Evolutionary conservation across 1,140 invertebrate species (phyloP).

Genomic region (Trypoxylus dichotomus): DNA sequence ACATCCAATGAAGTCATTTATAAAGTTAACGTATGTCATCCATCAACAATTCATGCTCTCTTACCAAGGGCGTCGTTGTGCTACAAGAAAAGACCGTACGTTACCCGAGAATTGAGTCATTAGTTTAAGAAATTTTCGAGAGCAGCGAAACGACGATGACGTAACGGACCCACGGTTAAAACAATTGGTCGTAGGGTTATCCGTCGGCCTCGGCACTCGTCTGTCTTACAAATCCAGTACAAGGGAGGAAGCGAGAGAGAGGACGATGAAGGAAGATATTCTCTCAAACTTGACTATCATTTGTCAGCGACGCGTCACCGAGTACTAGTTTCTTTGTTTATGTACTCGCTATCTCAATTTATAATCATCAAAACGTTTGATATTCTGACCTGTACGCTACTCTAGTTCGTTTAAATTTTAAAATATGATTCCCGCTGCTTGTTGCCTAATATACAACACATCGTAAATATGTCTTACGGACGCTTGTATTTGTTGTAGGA

Average conservation of each 20-base stretch:
- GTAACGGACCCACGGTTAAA: conserved; percentile 1
- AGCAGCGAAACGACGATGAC: neutral
- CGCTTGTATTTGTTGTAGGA: neutral
- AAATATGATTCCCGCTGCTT: neutral
- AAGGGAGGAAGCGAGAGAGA: neutral
- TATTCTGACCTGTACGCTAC: neutral
- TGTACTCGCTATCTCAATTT: conserved; percentile 15
- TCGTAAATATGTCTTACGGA: conserved; percentile 1
- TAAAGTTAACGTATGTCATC: conserved; percentile 16
- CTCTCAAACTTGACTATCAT: conserved; percentile 9
- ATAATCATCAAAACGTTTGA: conserved; percentile 6
- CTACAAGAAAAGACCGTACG: neutral
- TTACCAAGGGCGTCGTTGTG: neutral
- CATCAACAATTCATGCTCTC: conserved; percentile 6
- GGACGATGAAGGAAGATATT: neutral
- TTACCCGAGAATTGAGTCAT: conserved; percentile 5
- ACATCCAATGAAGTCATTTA: conserved; percentile 23
- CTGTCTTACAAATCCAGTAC: neutral
- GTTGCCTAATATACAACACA: neutral
- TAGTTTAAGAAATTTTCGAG: conserved; percentile 5
- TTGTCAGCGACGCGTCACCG: conserved; percentile 13
- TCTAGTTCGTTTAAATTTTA: conserved; percentile 12
- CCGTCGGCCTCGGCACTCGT: neutral
- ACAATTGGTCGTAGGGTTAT: conserved; percentile 3
- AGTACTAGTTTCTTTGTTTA: conserved; percentile 22